phyloP scores from a whole-genome alignment of 2,797 vertebrate genomes.

The Oreochromis mossambicus region DNA sequence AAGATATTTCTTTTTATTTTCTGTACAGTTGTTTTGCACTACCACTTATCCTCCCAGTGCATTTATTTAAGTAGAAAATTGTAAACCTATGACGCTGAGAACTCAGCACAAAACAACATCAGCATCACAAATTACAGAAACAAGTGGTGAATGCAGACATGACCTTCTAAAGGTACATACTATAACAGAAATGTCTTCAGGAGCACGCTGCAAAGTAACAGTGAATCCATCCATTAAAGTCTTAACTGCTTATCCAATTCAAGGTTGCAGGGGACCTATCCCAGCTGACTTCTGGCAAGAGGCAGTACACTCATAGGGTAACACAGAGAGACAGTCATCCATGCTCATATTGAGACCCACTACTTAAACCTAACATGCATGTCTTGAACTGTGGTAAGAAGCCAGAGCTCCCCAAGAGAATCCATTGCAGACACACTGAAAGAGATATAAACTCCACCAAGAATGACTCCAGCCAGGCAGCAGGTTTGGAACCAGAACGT shows the following conservation, averaged over 20 bases:
- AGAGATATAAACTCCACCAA: neutral
- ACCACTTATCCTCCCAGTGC: neutral
- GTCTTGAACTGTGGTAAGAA: neutral
- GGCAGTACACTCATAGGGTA: neutral
- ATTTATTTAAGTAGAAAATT: neutral
- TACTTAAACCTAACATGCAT: neutral
- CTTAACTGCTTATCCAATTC: neutral
- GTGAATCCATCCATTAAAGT: neutral
- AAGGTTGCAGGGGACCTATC: neutral
- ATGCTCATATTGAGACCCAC: neutral
- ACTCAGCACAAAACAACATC: neutral
- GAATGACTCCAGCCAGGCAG: neutral
- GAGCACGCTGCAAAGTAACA: neutral
- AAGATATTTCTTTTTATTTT: neutral
- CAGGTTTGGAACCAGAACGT: neutral
- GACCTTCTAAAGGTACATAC: neutral
- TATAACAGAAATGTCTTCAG: neutral
- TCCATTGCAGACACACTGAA: neutral
- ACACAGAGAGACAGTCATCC: neutral
- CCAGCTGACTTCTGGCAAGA: neutral
- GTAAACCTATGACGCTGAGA: neutral
- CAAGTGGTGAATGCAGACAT: neutral
- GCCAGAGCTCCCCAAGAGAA: neutral
- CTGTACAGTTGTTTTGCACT: neutral
- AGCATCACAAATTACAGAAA: neutral